Conservation (phyloP, 1,140 invertebrate genomes). For the Centruroides vittatus region DNA sequence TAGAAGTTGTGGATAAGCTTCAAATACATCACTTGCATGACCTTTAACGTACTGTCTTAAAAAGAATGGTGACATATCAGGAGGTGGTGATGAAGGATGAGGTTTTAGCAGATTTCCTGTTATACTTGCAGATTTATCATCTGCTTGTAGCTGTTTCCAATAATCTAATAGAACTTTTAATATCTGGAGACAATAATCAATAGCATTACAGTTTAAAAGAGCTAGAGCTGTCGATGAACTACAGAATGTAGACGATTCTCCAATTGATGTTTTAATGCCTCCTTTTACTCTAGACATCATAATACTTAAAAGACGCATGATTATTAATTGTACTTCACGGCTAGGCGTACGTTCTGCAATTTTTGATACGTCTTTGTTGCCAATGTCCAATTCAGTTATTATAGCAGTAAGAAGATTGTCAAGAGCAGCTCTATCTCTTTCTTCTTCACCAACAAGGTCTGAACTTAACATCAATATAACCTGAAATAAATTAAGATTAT, state of each 20-base stretch:
- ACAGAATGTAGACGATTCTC: constrained; percentile 39
- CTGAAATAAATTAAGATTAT: constrained; percentile 27
- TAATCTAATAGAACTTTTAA: constrained; percentile 63
- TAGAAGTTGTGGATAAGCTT: constrained; percentile 78
- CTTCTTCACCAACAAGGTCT: constrained; percentile 70
- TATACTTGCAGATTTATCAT: constrained; percentile 23
- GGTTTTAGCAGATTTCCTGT: constrained; percentile 52
- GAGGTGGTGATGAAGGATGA: constrained; percentile 45
- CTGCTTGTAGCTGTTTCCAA: constrained; percentile 50
- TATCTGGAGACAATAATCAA: constrained; percentile 65
- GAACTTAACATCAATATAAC: constrained; percentile 77
- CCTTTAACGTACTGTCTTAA: constrained; percentile 81
- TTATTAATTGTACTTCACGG: constrained; percentile 68
- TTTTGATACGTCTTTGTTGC: constrained; percentile 28
- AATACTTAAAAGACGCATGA: constrained; percentile 65
- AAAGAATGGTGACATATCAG: constrained; percentile 93
- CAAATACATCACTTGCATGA: constrained; percentile 81
- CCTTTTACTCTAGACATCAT: constrained; percentile 62
- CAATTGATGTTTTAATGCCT: constrained; percentile 34
- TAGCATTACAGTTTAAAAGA: constrained; percentile 22
- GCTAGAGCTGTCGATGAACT: constrained; percentile 10
- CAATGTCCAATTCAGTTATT: constrained; percentile 62
- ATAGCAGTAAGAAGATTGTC: constrained; percentile 56
- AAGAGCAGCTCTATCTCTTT: constrained; percentile 58
- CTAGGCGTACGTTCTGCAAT: constrained; percentile 42